phyloP scores from a whole-genome alignment of 2,797 vertebrate genomes.

The Dermochelys coriacea region DNA sequence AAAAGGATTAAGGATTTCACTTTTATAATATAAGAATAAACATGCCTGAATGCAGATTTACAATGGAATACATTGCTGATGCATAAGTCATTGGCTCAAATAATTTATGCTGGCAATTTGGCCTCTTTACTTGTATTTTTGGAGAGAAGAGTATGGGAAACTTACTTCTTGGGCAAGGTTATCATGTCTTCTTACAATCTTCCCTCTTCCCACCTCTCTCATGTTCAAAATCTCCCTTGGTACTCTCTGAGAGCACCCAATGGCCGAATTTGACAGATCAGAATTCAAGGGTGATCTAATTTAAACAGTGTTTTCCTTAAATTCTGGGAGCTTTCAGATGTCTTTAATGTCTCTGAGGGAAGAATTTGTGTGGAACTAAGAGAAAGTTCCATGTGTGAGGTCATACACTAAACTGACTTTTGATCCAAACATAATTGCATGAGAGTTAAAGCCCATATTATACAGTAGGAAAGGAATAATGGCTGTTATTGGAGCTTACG shows the following conservation, averaged over 20 bases:
- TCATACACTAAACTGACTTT: not conserved
- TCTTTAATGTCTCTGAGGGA: not conserved
- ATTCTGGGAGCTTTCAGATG: not conserved
- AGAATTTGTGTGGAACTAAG: not conserved
- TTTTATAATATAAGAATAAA: constrained; percentile 1
- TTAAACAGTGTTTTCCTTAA: not conserved
- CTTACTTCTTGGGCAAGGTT: not conserved
- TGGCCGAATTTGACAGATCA: not conserved
- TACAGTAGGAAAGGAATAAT: not conserved
- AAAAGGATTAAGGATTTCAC: not conserved
- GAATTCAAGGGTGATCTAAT: not conserved
- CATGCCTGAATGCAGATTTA: not conserved
- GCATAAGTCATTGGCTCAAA: constrained; percentile 13
- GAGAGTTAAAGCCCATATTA: not conserved
- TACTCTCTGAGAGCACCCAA: not conserved
- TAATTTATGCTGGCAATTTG: not conserved
- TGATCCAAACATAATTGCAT: not conserved
- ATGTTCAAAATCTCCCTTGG: not conserved
- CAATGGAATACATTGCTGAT: not conserved
- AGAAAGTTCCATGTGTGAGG: not conserved
- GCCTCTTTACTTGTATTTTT: not conserved
- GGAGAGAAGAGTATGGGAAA: not conserved
- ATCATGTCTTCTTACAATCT: not conserved
- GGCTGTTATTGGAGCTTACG: not conserved
- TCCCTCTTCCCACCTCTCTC: not conserved